Evolutionary conservation across 2,797 vertebrate genomes (phyloP).

Genomic region (Manis javanica): DNA sequence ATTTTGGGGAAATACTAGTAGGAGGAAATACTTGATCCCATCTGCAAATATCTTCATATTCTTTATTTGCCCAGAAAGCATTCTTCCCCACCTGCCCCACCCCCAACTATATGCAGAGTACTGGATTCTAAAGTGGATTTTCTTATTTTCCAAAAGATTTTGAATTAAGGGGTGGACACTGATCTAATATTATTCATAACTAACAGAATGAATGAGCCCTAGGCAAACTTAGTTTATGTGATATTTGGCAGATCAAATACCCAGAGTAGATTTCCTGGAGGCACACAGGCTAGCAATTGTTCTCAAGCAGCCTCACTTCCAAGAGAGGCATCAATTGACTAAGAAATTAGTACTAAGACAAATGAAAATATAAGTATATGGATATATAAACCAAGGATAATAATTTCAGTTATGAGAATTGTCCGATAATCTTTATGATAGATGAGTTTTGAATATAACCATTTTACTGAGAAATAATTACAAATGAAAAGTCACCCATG

Average conservation of each 20-base stretch:
- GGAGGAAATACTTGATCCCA: conserved; percentile 17
- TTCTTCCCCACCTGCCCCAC: neutral
- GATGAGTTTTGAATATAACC: conserved; percentile 31
- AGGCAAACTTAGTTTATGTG: conserved; percentile 53
- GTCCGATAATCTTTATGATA: conserved; percentile 47
- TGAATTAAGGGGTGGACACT: conserved; percentile 20
- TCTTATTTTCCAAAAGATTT: conserved; percentile 59
- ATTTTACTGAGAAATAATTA: conserved; percentile 57
- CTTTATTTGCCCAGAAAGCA: conserved; percentile 44
- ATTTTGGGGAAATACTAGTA: neutral
- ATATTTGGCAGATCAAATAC: conserved; percentile 37
- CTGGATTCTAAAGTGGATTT: conserved; percentile 56
- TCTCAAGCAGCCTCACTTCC: neutral
- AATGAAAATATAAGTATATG: conserved; percentile 39
- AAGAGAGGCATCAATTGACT: conserved; percentile 22
- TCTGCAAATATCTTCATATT: conserved; percentile 46
- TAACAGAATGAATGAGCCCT: conserved; percentile 42
- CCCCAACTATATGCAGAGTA: neutral
- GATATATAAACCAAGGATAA: neutral
- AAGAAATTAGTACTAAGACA: conserved; percentile 24
- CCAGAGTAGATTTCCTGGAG: conserved; percentile 30
- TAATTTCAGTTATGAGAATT: conserved; percentile 47
- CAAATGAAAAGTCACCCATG: conserved; percentile 14
- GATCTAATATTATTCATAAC: conserved; percentile 34
- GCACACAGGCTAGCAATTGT: neutral